phyloP scores from a whole-genome alignment of 2,888 invertebrate species.

The Hirudinaria manillensis region DNA sequence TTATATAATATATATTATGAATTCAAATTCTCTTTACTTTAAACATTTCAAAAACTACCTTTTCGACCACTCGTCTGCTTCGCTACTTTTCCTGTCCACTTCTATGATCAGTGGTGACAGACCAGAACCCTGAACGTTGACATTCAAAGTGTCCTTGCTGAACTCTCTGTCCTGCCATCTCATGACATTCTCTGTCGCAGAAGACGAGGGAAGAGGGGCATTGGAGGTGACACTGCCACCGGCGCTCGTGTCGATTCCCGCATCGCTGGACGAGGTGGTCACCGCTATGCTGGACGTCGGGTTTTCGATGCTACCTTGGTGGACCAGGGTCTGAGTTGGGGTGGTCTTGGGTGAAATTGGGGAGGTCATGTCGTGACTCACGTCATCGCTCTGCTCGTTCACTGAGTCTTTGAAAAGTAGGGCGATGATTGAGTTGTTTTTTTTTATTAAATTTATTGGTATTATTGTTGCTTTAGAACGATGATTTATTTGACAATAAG shows the following conservation, averaged over 20 bases:
- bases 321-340: neutral
- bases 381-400: conserved; percentile 5
- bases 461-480: too few species aligned
- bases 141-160: neutral
- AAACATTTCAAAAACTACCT: neutral
- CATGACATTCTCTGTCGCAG: neutral
- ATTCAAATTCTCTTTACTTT: too few species aligned
- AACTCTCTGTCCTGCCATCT: conserved; percentile 19
- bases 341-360: neutral
- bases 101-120: neutral
- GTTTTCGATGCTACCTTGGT: neutral
- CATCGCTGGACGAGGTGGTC: conserved; percentile 10
- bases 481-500: too few species aligned
- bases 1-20: too few species aligned
- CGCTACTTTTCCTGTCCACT: conserved; percentile 2
- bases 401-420: neutral
- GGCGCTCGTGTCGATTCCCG: neutral
- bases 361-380: neutral
- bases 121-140: neutral
- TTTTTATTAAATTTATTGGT: too few species aligned
- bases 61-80: conserved; percentile 18
- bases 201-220: neutral
- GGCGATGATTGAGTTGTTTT: neutral
- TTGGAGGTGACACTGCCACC: neutral
- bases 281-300: neutral